Evolutionary conservation across 2,113 vertebrate species (phyloP).

Genomic region (Phodopus roborovskii): DNA sequence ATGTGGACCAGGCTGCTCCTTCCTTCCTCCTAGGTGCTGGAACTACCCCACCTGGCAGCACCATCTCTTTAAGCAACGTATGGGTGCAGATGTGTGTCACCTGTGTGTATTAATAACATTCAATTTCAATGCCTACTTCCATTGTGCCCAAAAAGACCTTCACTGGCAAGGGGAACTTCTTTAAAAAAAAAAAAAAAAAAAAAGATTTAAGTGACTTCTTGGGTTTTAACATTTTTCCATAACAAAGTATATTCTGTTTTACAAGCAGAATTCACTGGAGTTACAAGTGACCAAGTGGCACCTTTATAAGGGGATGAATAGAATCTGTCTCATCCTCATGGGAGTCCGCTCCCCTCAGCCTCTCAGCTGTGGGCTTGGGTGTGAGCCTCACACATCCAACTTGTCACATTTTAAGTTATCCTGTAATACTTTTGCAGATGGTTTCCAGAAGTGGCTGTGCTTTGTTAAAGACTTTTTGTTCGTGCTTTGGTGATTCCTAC

Average conservation of each 20-base stretch:
- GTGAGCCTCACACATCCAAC: background rate
- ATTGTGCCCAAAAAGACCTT: background rate
- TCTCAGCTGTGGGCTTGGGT: background rate
- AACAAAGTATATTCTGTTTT: background rate
- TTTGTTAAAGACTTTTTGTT: conserved; percentile 33
- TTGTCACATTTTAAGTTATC: conserved; percentile 29
- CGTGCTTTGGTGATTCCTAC: background rate
- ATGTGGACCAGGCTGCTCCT: background rate
- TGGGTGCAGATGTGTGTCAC: background rate
- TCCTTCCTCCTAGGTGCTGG: background rate
- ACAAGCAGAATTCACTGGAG: background rate
- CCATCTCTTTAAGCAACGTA: background rate
- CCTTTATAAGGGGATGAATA: background rate
- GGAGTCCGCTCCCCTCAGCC: background rate
- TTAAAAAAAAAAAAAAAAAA: background rate
- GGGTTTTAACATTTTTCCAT: background rate
- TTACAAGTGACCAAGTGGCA: background rate
- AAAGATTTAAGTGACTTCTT: background rate
- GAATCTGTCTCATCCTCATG: background rate
- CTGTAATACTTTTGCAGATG: conserved; percentile 43
- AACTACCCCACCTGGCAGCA: background rate
- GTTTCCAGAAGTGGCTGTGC: conserved; percentile 7
- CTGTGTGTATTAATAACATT: background rate
- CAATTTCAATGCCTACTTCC: background rate
- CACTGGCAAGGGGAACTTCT: background rate